These are phyloP conservation scores for Notospermus geniculatus DNA, from an alignment of 1,140 invertebrate genomes.

Conservation along the genomic window DNA sequence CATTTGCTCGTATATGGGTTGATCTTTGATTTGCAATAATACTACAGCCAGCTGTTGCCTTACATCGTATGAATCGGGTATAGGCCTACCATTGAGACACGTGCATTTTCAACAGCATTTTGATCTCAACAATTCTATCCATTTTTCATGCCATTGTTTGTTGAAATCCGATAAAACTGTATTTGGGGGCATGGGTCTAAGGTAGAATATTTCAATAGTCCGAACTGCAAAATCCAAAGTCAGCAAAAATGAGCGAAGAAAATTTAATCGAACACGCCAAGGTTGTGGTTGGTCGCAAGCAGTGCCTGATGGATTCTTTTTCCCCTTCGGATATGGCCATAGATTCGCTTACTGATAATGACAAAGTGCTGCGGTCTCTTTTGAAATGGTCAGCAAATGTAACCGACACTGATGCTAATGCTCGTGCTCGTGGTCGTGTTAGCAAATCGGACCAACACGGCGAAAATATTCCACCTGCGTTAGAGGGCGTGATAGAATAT, in stretches of 20 bases:
- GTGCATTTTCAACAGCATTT: no score
- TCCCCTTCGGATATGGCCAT: conserved; percentile 5
- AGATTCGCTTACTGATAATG: conserved; percentile 4
- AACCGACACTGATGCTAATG: neutral
- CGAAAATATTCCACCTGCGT: conserved; percentile 1
- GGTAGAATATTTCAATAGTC: neutral
- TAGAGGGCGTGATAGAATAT: conserved; percentile 1
- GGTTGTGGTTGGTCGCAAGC: neutral
- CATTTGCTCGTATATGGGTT: no score
- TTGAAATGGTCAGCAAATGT: neutral
- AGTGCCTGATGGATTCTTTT: conserved; percentile 5
- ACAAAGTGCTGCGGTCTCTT: neutral
- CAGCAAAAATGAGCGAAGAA: neutral
- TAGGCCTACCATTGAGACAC: no score
- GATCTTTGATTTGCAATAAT: no score
- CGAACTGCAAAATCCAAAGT: neutral
- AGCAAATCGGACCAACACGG: neutral
- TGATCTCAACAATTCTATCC: conserved; percentile 3
- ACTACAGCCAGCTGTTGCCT: no score
- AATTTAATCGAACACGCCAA: conserved; percentile 1
- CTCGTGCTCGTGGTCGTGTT: neutral
- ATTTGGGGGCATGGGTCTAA: neutral
- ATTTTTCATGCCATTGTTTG: neutral
- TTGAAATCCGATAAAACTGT: conserved; percentile 1
- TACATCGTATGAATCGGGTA: no score